Evolutionary conservation across 1,140 invertebrate genomes (phyloP).

Genomic region (Cephus cinctus): DNA sequence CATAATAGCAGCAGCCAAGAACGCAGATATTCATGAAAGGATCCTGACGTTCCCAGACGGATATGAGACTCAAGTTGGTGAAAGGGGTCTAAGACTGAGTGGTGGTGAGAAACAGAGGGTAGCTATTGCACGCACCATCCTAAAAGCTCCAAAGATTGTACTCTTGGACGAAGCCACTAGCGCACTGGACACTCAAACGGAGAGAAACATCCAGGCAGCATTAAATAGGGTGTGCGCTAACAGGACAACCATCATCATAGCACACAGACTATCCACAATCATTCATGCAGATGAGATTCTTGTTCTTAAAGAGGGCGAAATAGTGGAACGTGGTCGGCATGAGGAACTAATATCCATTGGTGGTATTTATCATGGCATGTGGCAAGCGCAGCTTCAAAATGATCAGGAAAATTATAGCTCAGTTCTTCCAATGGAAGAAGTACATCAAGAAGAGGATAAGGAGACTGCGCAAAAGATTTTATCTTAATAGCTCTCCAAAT

Average conservation of each 20-base stretch:
- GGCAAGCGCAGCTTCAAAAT: constrained; percentile 79
- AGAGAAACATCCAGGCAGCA: constrained; percentile 81
- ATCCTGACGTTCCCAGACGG: constrained; percentile 88
- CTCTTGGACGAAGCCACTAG: constrained; percentile 90
- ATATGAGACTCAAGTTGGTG: constrained; percentile 83
- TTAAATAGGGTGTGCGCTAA: constrained; percentile 76
- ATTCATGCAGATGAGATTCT: constrained; percentile 92
- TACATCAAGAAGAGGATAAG: too few relatives aligned
- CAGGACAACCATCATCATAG: constrained; percentile 89
- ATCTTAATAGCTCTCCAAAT: too few relatives aligned
- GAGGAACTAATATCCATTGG: constrained; percentile 70
- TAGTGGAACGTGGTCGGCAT: constrained; percentile 87
- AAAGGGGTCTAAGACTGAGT: constrained; percentile 75
- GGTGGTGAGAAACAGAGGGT: constrained; percentile 94
- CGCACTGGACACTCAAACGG: constrained; percentile 80
- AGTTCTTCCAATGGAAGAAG: too few relatives aligned
- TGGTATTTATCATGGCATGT: constrained; percentile 84
- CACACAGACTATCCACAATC: constrained; percentile 90
- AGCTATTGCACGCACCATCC: constrained; percentile 86
- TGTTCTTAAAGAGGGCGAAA: constrained; percentile 85
- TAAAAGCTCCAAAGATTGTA: constrained; percentile 85
- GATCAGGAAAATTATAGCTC: constrained; percentile 44
- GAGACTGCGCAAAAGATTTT: too few relatives aligned
- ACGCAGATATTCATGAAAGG: constrained; percentile 91
- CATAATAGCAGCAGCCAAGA: constrained; percentile 83